These are phyloP conservation scores for Myotis myotis DNA, from an alignment of 2,797 vertebrate species.

Conservation along the genomic window DNA sequence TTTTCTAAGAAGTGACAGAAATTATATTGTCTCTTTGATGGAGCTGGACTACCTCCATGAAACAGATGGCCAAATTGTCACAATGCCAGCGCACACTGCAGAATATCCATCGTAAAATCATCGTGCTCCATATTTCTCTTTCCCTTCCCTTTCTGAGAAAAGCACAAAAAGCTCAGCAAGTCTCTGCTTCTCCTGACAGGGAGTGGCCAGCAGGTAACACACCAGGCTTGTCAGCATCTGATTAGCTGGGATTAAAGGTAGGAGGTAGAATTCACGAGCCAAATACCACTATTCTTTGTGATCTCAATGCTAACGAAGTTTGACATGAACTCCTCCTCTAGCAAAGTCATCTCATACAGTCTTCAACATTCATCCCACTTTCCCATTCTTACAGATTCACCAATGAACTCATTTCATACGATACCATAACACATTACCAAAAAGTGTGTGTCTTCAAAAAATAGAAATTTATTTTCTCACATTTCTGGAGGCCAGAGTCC, in stretches of 20 bases:
- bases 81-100: neutral
- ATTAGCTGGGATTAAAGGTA: neutral
- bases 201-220: neutral
- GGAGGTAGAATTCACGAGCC: rapidly evolving
- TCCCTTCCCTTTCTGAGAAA: neutral
- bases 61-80: constrained; percentile 70
- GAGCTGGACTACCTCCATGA: constrained; percentile 52
- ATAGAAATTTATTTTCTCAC: neutral
- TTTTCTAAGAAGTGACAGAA: constrained; percentile 58
- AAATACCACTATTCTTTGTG: neutral
- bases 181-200: neutral
- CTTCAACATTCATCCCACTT: neutral
- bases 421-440: neutral
- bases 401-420: neutral
- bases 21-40: constrained; percentile 29
- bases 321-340: neutral
- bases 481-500: neutral
- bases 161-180: neutral
- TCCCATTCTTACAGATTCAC: neutral
- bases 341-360: neutral
- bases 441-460: neutral
- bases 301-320: neutral
- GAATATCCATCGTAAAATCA: neutral
- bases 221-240: neutral
- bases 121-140: neutral